Evolutionary conservation across 2,888 invertebrate species (phyloP).

Genomic region (Cordilura impudica): DNA sequence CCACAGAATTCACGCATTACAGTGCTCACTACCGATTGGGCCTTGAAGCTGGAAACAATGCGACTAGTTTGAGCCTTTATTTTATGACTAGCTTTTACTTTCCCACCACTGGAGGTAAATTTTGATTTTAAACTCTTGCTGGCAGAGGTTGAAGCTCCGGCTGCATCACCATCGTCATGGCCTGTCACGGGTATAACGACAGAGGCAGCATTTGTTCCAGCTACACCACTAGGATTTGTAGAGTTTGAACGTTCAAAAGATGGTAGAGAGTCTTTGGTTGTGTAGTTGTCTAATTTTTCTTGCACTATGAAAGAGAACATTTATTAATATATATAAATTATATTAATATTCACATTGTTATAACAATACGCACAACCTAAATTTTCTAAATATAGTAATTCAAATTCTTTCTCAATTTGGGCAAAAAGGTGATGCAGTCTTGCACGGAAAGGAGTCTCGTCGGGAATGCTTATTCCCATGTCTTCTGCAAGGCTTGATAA

Average conservation of each 20-base stretch:
- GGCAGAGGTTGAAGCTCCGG: constrained; percentile 35
- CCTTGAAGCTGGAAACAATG: constrained; percentile 97
- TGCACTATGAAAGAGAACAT: constrained; percentile 69
- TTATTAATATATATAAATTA: background rate
- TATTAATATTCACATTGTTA: background rate
- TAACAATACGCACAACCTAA: constrained; percentile 92
- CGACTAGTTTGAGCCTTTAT: constrained; percentile 95
- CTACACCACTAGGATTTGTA: constrained; percentile 45
- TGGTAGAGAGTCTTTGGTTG: constrained; percentile 69
- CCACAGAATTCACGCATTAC: constrained; percentile 90
- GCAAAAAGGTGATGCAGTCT: constrained; percentile 93
- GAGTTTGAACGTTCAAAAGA: constrained; percentile 67
- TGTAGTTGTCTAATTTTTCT: constrained; percentile 74
- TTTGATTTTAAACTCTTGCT: constrained; percentile 76
- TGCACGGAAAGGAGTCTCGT: constrained; percentile 81
- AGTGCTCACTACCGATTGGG: constrained; percentile 81
- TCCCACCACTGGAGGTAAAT: constrained; percentile 73
- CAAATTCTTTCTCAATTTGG: constrained; percentile 99
- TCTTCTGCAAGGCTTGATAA: constrained; percentile 77
- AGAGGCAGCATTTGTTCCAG: constrained; percentile 44
- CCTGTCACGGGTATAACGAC: constrained; percentile 51
- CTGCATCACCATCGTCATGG: constrained; percentile 61
- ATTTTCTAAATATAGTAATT: constrained; percentile 95
- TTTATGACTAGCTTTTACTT: constrained; percentile 92
- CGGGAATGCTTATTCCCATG: constrained; percentile 70